These are phyloP conservation scores for Theretra japonica DNA, from an alignment of 2,888 invertebrate species.

Conservation along the genomic window DNA sequence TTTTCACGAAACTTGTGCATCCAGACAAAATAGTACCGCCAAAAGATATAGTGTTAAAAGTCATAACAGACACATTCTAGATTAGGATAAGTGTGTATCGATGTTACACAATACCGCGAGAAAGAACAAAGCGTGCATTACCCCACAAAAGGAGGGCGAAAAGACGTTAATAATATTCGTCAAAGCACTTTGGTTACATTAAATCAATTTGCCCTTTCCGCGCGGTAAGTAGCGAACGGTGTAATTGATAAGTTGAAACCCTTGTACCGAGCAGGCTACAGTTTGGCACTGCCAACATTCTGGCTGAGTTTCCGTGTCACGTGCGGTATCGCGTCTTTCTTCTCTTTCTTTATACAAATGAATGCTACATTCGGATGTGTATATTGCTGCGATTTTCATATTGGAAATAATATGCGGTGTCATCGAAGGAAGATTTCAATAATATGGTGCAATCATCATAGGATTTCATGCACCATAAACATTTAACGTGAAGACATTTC, in stretches of 20 bases:
- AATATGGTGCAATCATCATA: not conserved
- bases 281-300: slow-evolving; percentile 73
- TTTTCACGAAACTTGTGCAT: no score
- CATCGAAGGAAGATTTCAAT: not conserved
- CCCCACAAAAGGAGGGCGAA: slow-evolving; percentile 77
- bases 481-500: no score
- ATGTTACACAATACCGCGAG: slow-evolving; percentile 76
- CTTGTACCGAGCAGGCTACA: slow-evolving; percentile 81
- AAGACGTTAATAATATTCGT: slow-evolving; percentile 85
- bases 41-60: not conserved
- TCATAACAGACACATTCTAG: slow-evolving; percentile 13
- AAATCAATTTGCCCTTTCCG: slow-evolving; percentile 85
- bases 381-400: slow-evolving; percentile 1
- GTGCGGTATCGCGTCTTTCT: slow-evolving; percentile 51
- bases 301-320: slow-evolving; percentile 58
- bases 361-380: slow-evolving; percentile 44
- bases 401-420: not conserved
- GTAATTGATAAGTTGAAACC: slow-evolving; percentile 86
- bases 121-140: slow-evolving; percentile 82
- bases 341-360: slow-evolving; percentile 53
- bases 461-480: no score
- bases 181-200: slow-evolving; percentile 85
- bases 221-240: slow-evolving; percentile 85
- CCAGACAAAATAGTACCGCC: not conserved
- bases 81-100: slow-evolving; percentile 79